A percentile compares a stretch with the other conserved stretches of the same genome.
Conservation (phyloP, 2,113 vertebrate genomes). For the Poicephalus meyeri region DNA sequence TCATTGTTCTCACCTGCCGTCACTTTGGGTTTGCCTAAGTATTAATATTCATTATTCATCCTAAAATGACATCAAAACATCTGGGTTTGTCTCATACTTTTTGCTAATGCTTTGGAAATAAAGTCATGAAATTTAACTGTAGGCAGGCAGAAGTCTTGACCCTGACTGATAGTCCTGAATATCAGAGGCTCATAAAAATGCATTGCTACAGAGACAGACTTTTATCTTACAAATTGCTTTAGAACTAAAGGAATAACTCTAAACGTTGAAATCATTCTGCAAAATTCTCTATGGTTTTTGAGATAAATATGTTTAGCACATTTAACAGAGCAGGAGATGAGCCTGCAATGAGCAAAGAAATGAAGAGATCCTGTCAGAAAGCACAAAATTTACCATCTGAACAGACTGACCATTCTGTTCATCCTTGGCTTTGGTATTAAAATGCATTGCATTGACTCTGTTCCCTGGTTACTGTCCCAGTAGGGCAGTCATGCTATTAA, state of each 20-base stretch:
- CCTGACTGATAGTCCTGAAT: slow-evolving; percentile 29
- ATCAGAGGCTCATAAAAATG: slow-evolving; percentile 53
- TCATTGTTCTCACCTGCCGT: not conserved
- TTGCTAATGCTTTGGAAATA: not conserved
- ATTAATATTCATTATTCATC: not conserved
- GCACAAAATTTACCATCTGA: slow-evolving; percentile 23
- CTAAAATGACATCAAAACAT: not conserved
- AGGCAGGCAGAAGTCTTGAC: slow-evolving; percentile 18
- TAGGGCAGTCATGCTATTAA: slow-evolving; percentile 50
- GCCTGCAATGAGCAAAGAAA: slow-evolving; percentile 23
- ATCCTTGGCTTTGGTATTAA: slow-evolving; percentile 45
- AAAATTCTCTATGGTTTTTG: slow-evolving; percentile 45
- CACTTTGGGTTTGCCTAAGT: not conserved
- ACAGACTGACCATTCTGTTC: slow-evolving; percentile 23
- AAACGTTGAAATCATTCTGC: slow-evolving; percentile 35
- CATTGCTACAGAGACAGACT: slow-evolving; percentile 46
- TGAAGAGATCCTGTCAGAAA: slow-evolving; percentile 36
- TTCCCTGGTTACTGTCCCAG: slow-evolving; percentile 54
- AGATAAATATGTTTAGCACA: slow-evolving; percentile 43
- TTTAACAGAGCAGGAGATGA: slow-evolving; percentile 43
- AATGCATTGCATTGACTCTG: slow-evolving; percentile 37
- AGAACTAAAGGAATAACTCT: slow-evolving; percentile 50
- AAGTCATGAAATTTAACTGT: slow-evolving; percentile 1
- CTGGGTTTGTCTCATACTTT: not conserved
- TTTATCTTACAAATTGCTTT: slow-evolving; percentile 65